phyloP scores from a whole-genome alignment of 2,888 invertebrate genomes.

The Hemistola chrysoprasaria region DNA sequence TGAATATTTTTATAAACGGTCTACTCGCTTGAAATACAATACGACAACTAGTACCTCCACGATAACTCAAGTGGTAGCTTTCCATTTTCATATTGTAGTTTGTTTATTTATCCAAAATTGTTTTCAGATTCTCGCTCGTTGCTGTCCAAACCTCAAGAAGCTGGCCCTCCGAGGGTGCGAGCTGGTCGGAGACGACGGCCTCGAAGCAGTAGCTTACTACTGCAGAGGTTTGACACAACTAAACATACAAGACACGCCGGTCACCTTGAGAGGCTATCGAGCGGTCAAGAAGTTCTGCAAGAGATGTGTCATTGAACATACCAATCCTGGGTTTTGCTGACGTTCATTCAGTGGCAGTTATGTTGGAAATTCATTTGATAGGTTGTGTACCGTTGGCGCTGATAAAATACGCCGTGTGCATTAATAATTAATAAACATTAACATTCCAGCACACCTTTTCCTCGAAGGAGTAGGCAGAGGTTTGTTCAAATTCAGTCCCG shows the following conservation, averaged over 20 bases:
- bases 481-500: no score
- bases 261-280: conserved; percentile 93
- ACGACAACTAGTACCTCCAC: no score
- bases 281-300: conserved; percentile 97
- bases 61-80: background rate
- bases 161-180: conserved; percentile 95
- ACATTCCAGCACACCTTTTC: no score
- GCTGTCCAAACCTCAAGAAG: conserved; percentile 95
- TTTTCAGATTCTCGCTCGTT: conserved; percentile 89
- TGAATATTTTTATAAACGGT: no score
- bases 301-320: conserved; percentile 96
- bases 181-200: conserved; percentile 93
- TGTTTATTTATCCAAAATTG: background rate
- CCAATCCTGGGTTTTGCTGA: conserved; percentile 95
- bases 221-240: conserved; percentile 94
- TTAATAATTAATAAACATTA: no score
- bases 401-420: no score
- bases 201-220: conserved; percentile 93
- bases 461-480: no score
- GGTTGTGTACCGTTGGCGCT: no score
- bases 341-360: no score
- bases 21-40: no score
- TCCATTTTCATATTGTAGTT: no score
- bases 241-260: conserved; percentile 96
- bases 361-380: no score